A percentile compares a stretch with the other conserved stretches of the same genome.
Conservation (phyloP, 2,797 vertebrate species). For the Morelia viridis region DNA sequence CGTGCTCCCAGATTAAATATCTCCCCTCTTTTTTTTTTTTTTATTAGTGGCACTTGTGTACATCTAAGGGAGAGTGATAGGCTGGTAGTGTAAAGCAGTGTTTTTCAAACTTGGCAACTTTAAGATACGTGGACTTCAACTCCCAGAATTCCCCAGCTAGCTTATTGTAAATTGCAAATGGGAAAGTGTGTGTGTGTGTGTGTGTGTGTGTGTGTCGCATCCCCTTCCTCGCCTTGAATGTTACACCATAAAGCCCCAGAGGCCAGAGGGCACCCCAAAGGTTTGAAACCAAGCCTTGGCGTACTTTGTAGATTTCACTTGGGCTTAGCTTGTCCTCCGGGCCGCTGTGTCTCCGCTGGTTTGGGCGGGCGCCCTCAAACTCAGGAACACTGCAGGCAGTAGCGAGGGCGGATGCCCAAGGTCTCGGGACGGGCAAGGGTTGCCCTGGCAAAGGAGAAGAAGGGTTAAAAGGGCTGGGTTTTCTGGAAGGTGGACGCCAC, state of each 20-base stretch:
- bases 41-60: neutral
- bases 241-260: no score
- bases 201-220: no score
- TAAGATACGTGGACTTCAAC: neutral
- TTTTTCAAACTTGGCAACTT: neutral
- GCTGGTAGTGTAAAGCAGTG: neutral
- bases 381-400: slow-evolving; percentile 70
- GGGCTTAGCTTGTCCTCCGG: slow-evolving; percentile 25
- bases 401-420: slow-evolving; percentile 61
- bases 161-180: no score
- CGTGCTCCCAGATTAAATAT: no score
- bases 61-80: neutral
- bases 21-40: neutral
- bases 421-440: slow-evolving; percentile 51
- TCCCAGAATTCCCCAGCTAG: neutral
- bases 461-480: neutral
- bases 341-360: slow-evolving; percentile 25
- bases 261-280: neutral
- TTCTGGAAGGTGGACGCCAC: neutral
- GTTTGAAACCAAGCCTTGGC: neutral
- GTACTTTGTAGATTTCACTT: slow-evolving; percentile 61
- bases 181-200: no score
- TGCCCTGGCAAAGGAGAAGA: slow-evolving; percentile 24
- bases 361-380: slow-evolving; percentile 48
- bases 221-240: no score